Evolutionary conservation across 1,140 invertebrate species (phyloP), one percentile per base, ranked within the genome.

Genomic region (honey bee (Apis mellifera)): DNA sequence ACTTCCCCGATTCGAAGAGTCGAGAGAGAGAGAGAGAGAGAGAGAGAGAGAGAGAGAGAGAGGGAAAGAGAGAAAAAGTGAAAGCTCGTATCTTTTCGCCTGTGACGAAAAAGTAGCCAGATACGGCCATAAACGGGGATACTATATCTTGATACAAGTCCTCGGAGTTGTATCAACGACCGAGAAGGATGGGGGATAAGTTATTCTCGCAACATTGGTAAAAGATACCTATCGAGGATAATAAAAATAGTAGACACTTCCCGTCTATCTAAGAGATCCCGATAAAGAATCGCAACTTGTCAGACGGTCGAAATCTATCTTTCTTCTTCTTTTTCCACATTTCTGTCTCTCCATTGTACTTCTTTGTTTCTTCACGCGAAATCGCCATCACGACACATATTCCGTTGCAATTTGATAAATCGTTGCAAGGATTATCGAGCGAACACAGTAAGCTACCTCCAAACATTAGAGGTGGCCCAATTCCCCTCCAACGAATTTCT

Each of bases 321-420:
- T 19, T 68, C 72, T 54, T 54, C 32, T 42, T 55, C 13, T 60
- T 23, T 65, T 54, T 12, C 12, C 13, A 42, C 9, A n/a, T n/a
- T n/a, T n/a, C 9, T 23, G 5, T 15, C 64, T 9, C 59, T 15
- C 75, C 57, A 72, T 79, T 62, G 68, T 79, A 52, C 23, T 54
- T 17, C 52, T 26, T 52, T 32, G 13, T 55, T 13, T n/a, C 15
- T 54, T 19, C 11, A 59, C 66, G n/a, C 64, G 78, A 69, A 86
- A 86, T 82, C 75, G 84, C 73, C 60, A 68, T 69, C 73, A 73
- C 59, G 52, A 80, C 84, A 82, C 62, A 85, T 85, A 86, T 86
- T 85, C 84, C 71, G 26, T 65, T 78, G 71, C 73, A 48, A 68
- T 85, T 85, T 85, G 84, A 86, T 71, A 86, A 82, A 78, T 80